Evolutionary conservation across 2,113 vertebrate genomes (phyloP).

Genomic region (Planiliza haematocheilus): DNA sequence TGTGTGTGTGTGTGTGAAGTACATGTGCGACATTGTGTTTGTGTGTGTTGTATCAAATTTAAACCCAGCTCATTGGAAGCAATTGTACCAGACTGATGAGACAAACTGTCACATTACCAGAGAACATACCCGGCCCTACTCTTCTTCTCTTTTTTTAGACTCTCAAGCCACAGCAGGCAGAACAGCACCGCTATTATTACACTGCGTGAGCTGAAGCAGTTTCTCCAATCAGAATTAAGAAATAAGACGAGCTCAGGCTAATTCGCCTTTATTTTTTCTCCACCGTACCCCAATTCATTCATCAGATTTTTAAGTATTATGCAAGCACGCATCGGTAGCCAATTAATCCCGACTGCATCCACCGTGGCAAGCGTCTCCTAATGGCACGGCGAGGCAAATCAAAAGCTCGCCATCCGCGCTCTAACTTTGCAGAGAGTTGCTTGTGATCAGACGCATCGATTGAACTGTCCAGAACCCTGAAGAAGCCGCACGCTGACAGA

Average conservation of each 20-base stretch:
- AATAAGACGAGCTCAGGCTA: too few relatives aligned
- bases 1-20: neutral
- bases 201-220: neutral
- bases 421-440: slow-evolving; percentile 14
- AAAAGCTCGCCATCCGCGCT: slow-evolving; percentile 5
- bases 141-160: neutral
- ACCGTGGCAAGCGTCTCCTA: slow-evolving; percentile 7
- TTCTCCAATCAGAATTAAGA: neutral
- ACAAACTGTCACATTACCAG: slow-evolving; percentile 55
- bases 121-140: neutral
- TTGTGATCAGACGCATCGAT: slow-evolving; percentile 30
- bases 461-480: slow-evolving; percentile 16
- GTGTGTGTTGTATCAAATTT: slow-evolving; percentile 31
- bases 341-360: slow-evolving; percentile 43
- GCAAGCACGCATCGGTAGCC: slow-evolving; percentile 9
- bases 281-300: too few relatives aligned
- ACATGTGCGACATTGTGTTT: neutral
- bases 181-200: too few relatives aligned
- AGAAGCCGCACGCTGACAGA: slow-evolving; percentile 21
- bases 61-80: slow-evolving; percentile 31
- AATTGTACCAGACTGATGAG: slow-evolving; percentile 43
- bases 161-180: neutral
- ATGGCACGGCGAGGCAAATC: slow-evolving; percentile 43
- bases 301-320: slow-evolving; percentile 12
- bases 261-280: too few relatives aligned